Evolutionary conservation across 2,888 invertebrate genomes (phyloP), one percentile per base, ranked within the genome.

Genomic region (Pyrochroa serraticornis): DNA sequence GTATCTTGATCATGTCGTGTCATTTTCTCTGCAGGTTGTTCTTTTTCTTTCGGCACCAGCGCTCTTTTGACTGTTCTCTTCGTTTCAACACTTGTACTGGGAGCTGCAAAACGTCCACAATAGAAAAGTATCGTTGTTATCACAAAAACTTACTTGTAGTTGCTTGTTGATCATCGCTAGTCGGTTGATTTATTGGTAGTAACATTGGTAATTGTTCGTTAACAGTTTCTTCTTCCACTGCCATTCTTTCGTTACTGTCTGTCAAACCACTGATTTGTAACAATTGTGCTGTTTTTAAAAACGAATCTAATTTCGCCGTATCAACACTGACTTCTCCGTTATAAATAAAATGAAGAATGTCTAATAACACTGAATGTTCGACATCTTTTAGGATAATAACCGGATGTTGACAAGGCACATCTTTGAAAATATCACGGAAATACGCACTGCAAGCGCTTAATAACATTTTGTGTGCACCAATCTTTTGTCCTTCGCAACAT

Each of bases 371-470:
- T 71, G 84, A 83, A 57, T 84, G 85, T 37, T 82, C 82, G 3
- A 88, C 85, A 79, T 87, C 87, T 76, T 87, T 87, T 51, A 88
- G 72, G 62, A 88, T 87, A 51, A 88, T 85, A 39, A 88, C 85
- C 41, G 88, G 88, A 75, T 88, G 87, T 68, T 85, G 85, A 75
- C 87, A 87, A 54, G 87, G 87, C 75, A 87, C 87, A 68, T 87
- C 87, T 83, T 86, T 75, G 52, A 79, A 78, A 22, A 69, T 59
- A 59, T 71, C 65, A 43, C 69, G 66, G 74, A 93, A 93, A 75
- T 92, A 93, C 66, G 85, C 85, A 71, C 93, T 93, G 75, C 93
- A 93, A 5, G 92, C 92, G 0, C 92, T 91, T 13, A 93, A 81
- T 47, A 93, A 83, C 83, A 93, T 88, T 82, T 90, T 92, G 75